Evolutionary conservation across 2,797 vertebrate species (phyloP), one percentile per base, ranked within the genome.

Genomic region (Acrocephalus scirpaceus): DNA sequence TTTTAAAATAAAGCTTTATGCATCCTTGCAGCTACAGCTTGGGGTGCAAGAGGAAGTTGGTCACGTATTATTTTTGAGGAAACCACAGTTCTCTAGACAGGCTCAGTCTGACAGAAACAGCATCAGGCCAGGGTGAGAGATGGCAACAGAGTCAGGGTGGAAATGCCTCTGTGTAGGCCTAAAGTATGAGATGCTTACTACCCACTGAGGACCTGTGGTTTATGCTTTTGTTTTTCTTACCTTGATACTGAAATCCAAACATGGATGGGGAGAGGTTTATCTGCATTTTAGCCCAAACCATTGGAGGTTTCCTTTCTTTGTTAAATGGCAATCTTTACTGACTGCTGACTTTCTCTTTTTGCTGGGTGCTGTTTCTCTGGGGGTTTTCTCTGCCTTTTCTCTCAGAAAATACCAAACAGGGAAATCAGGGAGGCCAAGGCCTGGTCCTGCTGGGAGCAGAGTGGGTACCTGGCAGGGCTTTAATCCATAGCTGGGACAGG

Each of bases 61-160:
- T 82, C 57, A 44, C 44, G 6, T 7, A 18, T 1, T 86, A 56
- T 83, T 94, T 77, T 95, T 93, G 79, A 81, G 67, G 82, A 95
- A 93, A 82, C 86, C 92, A 53, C 74, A 82, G 16, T 62, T 79
- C 89, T 91, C 58, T 34, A 61, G 86, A 17, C 32, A 67, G 54
- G 47, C 79, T 84, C 34, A 36, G 80, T 29, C 27, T 60, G 89
- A 50, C 72, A 84, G 85, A 60, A 66, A 19, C 3, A n/a, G 72
- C 58, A 40, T 19, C 57, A 40, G 38, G 40, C 40, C 48, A 71
- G 66, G 25, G 7, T 3, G 14, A 36, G 82, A 45, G 47, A 47
- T 42, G 38, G 22, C 16, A n/a, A 6, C 9, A 84, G 6, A 36
- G 25, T 30, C 18, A 40, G 86, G 56, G 25, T 64, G 44, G 50